Conservation (phyloP, 2,113 vertebrate species). For the Peromyscus maniculatus region DNA sequence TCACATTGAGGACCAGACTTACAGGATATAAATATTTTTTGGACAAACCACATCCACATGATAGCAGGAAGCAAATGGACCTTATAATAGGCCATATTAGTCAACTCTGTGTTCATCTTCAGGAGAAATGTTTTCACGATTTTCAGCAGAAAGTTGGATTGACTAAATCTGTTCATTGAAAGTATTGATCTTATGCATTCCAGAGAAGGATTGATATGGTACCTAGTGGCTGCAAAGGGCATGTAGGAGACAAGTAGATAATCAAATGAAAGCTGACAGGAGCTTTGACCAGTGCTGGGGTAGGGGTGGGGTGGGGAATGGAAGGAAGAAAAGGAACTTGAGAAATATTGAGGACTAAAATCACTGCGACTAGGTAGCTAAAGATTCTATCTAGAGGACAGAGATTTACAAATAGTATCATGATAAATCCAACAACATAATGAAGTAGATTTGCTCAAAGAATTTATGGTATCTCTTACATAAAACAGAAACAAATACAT, state of each 20-base stretch:
- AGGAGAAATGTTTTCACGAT: neutral
- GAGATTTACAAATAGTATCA: slow-evolving; percentile 16
- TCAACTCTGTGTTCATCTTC: neutral
- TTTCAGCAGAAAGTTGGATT: neutral
- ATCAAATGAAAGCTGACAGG: neutral
- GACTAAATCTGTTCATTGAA: neutral
- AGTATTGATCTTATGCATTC: neutral
- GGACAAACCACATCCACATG: neutral
- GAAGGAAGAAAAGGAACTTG: neutral
- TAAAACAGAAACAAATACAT: slow-evolving; percentile 11
- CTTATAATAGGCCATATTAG: neutral
- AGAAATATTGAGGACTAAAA: neutral
- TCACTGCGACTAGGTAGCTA: neutral
- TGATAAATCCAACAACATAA: neutral
- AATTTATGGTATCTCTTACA: neutral
- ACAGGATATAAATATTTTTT: neutral
- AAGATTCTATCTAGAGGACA: neutral
- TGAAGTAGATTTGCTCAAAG: slow-evolving; percentile 22
- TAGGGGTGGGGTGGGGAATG: neutral
- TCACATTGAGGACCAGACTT: neutral
- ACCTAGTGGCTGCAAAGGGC: neutral
- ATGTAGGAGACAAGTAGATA: neutral
- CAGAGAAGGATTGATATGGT: neutral
- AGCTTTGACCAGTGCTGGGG: neutral
- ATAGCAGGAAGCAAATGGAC: too few relatives aligned